Base-by-base conservation (phyloP, 2,113 vertebrate species). In the Tetraodon nigroviridis region DNA sequence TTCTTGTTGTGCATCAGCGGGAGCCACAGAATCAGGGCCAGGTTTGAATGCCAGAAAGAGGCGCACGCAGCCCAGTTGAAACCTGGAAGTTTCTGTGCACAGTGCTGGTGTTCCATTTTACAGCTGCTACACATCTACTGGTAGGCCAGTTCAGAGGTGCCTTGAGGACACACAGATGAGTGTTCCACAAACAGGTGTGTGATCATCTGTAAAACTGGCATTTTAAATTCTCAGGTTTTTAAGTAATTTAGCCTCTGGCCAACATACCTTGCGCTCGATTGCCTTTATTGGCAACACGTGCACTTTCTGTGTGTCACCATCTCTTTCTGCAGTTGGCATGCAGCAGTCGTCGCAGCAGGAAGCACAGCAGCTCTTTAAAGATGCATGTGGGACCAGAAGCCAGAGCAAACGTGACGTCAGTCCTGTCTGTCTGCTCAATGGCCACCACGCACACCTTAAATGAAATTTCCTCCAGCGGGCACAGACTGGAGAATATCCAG, bases 261-360 rank as follows among this genome's bases (percentile, higher is more conserved):
- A 56, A 44, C 1, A 54, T n/a, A 48, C 48, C 45, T 55, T 13
- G 48, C 6, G 48, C 53, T 71, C 75, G 76, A 67, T 71, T 74
- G 70, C 63, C 54, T 67, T 67, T 84, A 61, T 13, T 41, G 18
- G 61, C 59, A 22, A 54, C 42, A 53, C 37, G 63, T 64, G 19
- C 78, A 82, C 81, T 85, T 85, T 81, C 84, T 73, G 78, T 83
- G 86, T 82, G 70, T 83, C 84, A 78, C 68, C 11, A 53, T 67
- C 78, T 79, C 82, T 69, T 82, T 76, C 82, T 83, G 84, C 80
- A 76, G 85, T 86, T 84, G 78, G 73, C 84, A 85, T 83, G 69
- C 86, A 82, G 84, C 73, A 77, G 79, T 73, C 62, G 83, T 80
- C 76, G 84, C 86, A 72, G 73, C 82, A 84, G 86, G 81, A 82